Evolutionary conservation across 2,113 vertebrate species (phyloP).

Genomic region (Neolamprologus cancellatus): DNA sequence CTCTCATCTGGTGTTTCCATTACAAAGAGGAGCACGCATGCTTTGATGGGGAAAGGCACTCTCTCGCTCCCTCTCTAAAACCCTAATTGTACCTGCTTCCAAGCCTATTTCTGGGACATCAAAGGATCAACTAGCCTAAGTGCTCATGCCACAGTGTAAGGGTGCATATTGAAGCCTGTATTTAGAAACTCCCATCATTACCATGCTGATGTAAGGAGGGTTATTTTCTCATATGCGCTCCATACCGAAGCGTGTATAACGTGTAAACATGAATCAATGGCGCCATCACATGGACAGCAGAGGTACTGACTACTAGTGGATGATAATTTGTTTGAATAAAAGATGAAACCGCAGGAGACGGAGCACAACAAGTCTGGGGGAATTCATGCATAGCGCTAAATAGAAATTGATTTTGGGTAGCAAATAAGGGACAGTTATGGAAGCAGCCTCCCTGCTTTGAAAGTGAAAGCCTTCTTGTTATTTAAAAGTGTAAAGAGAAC

Average conservation of each 20-base stretch:
- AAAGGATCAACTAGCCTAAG: conserved; percentile 59
- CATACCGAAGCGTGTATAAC: background rate
- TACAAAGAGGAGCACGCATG: conserved; percentile 30
- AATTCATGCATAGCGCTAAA: background rate
- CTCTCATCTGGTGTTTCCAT: conserved; percentile 27
- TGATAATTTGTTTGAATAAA: background rate
- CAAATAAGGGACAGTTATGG: background rate
- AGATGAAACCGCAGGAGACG: background rate
- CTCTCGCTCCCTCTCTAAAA: conserved; percentile 22
- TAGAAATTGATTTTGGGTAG: background rate
- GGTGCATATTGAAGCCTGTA: background rate
- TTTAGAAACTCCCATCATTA: conserved; percentile 36
- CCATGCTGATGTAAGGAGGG: conserved; percentile 2
- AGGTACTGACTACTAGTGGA: background rate
- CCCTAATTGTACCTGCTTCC: conserved; percentile 51
- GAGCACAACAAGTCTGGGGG: background rate
- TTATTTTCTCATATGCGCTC: background rate
- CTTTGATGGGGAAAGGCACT: conserved; percentile 48
- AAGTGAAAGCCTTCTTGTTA: background rate
- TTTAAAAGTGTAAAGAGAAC: background rate
- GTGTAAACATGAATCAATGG: conserved; percentile 19
- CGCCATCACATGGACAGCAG: conserved; percentile 37
- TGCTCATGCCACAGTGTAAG: conserved; percentile 35
- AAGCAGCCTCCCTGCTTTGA: background rate
- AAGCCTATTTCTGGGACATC: conserved; percentile 53